Base-by-base conservation (phyloP, 1,140 invertebrate genomes). In the Maniola jurtina region DNA sequence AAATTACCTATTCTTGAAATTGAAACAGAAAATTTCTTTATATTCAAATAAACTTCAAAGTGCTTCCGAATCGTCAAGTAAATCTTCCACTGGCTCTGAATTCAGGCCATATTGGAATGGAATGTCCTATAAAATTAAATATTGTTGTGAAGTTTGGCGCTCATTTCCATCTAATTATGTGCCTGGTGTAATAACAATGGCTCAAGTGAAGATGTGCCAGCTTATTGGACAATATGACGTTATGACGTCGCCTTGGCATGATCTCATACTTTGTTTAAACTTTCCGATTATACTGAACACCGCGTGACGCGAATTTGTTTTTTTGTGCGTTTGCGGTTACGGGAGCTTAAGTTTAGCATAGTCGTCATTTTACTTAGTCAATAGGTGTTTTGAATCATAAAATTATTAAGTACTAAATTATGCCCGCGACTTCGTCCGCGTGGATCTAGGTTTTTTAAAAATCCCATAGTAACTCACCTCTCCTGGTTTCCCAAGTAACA, bases 161-260 rank as follows among this genome's bases (percentile, higher is more conserved):
- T 34, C 33, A 11, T 45, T 11, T 45, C 9, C 42, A 45, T 45
- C 42, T 45, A 45, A 45, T 45, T 45, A 45, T 45, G 42, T 13
- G 9, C 40, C 14, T 35, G 14, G 45, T 61, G 45, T 16, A 58
- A 55, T 60, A 66, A 61, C 59, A 61, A 67, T 67, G 42, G 65
- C 54, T 48, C 13, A 40, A 66, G 59, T 48, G 8, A 33, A 66
- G 59, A 67, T 61, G 60, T 61, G 59, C 42, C 59, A 50, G 59
- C 57, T 57, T 57, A 56, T 48, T 61, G 40, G 59, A 61, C 59
- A 61, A 55, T 56, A 40, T 66, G 58, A 61, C 45, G 58, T 36
- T 48, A 11, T 45, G 47, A 61, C 48, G 47, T 54, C 14, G 45
- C 45, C 8, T 48, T 48, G 45, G 45, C 48, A 52, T 52, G 14